Evolutionary conservation across 1,140 invertebrate genomes (phyloP), one percentile per base, ranked within the genome.

Genomic region (Parasteatoda tepidariorum): DNA sequence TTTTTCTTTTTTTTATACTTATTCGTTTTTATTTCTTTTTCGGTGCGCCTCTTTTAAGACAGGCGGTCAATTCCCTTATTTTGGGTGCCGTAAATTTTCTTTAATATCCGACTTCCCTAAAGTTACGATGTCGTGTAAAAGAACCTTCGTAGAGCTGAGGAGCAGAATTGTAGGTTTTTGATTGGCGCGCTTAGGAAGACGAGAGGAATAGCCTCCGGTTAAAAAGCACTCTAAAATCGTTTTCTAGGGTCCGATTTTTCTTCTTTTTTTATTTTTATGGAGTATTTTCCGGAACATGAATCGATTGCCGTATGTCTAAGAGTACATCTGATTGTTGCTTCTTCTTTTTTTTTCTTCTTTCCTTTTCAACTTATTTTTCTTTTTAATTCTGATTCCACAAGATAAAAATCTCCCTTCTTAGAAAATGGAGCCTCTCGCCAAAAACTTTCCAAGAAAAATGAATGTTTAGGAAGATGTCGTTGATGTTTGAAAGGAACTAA

Each of bases 51-150:
- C 5, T n/a, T n/a, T 34, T n/a, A 7, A 18, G 31, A 3, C 64
- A n/a, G 76, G 26, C 75, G 62, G 64, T 68, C 64, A 68, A 68
- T 79, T 76, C 73, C 73, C 73, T 64, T 67, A 57, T 68, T 68
- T 79, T 66, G 62, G 64, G 64, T 68, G 64, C 28, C 75, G 22
- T 79, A 79, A 67, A 67, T 79, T 79, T 67, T 57, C 38, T 41
- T 79, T 67, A 67, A 57, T 41, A 28, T 66, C 41, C 62, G 61
- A 48, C 73, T 76, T 76, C 59, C 61, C 59, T 31, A 31, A 76
- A 76, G 73, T 76, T 76, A 64, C 24, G 73, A 64, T 76, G 73
- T 48, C 59, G 73, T 76, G 59, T 64, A 57, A 55, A 41, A 48
- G 24, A 64, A 26, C n/a, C 59, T 76, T 62, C 24, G 33, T 7